Base-by-base conservation (phyloP, 2,797 vertebrate species). In the Tragelaphus eurycerus region DNA sequence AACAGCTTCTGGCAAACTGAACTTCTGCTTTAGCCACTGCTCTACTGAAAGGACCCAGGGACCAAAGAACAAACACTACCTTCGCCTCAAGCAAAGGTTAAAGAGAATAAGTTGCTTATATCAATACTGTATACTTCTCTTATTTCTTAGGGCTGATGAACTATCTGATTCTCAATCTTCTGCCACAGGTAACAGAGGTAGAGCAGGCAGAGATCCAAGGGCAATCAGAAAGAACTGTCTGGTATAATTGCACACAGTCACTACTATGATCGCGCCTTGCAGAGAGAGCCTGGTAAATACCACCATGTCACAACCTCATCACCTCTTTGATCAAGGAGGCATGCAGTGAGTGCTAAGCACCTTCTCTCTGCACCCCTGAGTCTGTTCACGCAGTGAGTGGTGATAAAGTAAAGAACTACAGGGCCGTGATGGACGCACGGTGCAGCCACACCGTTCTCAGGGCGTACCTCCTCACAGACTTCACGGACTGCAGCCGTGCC, bases 401-500 rank as follows among this genome's bases (percentile, higher is more conserved):
- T 2, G 57, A 81, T 25, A 50, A 81, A 91, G 57, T 25, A 55
- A 81, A 91, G 48, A 48, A 31, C n/a, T 21, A 48, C 27, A 59
- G 62, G 76, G 62, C 25, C 82, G 3, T 71, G 64, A 34, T 3
- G 64, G 64, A 34, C 6, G 10, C 34, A 6, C 2, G 3, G 34
- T 23, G 19, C 15, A 15, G 11, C 29, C 1, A 6, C 6, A 85
- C n/a, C n/a, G 52, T 74, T 52, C 19, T 57, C 57, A 0, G 9
- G n/a, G 83, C 99, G 48, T 97, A 99, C 99, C 99, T 99, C 99
- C 96, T 99, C 99, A 97, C 99, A 99, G 97, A 99, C 99, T 99
- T 99, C 99, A 34, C 99, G 99, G 95, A 99, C 99, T 8, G 99
- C 99, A 0, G 99, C 99, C 97, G 99, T 99, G 54, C 98, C 99